Base-by-base conservation (phyloP, 2,113 vertebrate species). In the Paracanthobrama guichenoti region DNA sequence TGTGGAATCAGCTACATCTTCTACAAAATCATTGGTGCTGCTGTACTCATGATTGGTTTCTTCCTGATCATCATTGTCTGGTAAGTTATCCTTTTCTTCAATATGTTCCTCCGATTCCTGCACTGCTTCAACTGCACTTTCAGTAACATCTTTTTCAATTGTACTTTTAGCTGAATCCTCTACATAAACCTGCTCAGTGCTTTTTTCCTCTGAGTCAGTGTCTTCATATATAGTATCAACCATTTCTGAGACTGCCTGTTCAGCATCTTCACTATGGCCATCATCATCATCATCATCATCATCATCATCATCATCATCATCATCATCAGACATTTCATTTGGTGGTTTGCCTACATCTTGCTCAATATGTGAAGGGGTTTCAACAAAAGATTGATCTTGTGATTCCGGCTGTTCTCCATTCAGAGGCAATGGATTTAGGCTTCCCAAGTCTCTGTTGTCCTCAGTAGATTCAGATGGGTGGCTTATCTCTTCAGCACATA, bases 401-500 rank as follows among this genome's bases (percentile, higher is more conserved):
- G 75, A 79, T 76, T 85, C 84, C 59, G 86, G 76, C 31, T 31
- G 55, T 82, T 81, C 69, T 74, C 48, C 48, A 9, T 83, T 66
- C 77, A 18, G 24, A 82, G 87, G 35, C 42, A 67, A 72, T 75
- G 55, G 79, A 53, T 55, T 82, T 48, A 48, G 72, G 48, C 48
- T 87, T 74, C 86, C 84, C 42, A 48, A 0, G 9, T 86, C 82
- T 89, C 50, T 86, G 60, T 85, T 84, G 14, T 84, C 50, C 59
- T 28, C 53, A 10, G 69, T 46, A 14, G 78, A 35, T 39, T 89
- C 86, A 84, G 0, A 73, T 16, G 6, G 73, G 48, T n/a, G 35
- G 22, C 73, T 81, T 22, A 88, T 83, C 83, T 91, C 91, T 83
- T 91, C 87, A 83, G 88, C 72, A 66, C 85, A 84, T 57, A 91